Conservation (phyloP, 92 coral and sea anemone genomes). For the Epizoanthus rinbou region DNA sequence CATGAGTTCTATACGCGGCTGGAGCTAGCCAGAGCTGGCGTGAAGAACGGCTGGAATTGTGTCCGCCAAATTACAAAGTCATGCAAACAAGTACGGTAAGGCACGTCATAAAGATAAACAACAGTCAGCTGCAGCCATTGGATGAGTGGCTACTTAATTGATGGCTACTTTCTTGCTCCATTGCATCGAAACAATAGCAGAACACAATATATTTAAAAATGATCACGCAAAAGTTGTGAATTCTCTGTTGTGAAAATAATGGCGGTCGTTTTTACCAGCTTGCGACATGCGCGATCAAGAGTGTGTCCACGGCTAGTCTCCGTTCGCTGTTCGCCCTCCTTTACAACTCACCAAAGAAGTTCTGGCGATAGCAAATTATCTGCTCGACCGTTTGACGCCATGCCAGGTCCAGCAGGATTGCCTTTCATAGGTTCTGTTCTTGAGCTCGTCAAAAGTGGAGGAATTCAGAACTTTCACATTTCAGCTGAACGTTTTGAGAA, state of each 20-base stretch:
- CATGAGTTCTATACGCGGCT: too few relatives aligned
- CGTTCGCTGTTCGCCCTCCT: neutral
- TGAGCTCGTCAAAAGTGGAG: conserved; percentile 35
- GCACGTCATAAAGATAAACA: too few relatives aligned
- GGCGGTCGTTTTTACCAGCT: neutral
- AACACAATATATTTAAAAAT: too few relatives aligned
- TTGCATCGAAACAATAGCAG: too few relatives aligned
- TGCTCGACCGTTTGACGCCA: conserved; percentile 12
- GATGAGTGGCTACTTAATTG: too few relatives aligned
- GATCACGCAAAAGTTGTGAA: too few relatives aligned
- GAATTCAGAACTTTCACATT: neutral
- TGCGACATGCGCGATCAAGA: neutral
- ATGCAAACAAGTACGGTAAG: too few relatives aligned
- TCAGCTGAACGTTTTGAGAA: conserved; percentile 9
- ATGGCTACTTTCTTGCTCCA: too few relatives aligned
- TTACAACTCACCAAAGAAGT: neutral
- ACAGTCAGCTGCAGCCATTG: too few relatives aligned
- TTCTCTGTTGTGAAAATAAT: neutral
- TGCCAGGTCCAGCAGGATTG: conserved; percentile 27
- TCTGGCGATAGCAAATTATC: neutral
- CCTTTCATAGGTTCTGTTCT: conserved; percentile 26
- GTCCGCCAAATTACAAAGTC: too few relatives aligned
- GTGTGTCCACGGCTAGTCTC: neutral
- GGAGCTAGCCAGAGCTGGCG: too few relatives aligned
- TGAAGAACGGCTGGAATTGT: too few relatives aligned